Percentiles rank a stretch among this genome's conserved stretches.
These are phyloP conservation scores for Eurois occulta DNA, from an alignment of 2,888 invertebrate species.

Conservation along the genomic window DNA sequence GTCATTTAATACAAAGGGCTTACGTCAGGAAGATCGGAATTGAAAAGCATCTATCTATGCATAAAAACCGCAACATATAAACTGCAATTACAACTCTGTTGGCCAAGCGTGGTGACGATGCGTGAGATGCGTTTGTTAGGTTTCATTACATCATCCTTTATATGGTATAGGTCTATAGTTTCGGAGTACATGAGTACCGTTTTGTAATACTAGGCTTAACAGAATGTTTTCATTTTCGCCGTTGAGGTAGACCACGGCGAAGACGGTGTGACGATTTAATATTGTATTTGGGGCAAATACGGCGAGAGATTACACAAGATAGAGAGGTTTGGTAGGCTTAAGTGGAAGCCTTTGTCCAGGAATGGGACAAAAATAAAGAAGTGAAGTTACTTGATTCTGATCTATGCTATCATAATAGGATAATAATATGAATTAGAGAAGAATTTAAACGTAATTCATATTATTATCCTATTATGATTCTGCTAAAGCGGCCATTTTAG, in stretches of 20 bases:
- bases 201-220: no score
- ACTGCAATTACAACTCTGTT: not conserved
- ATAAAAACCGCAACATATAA: slow-evolving; percentile 2
- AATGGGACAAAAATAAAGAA: not conserved
- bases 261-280: not conserved
- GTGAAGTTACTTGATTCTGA: not conserved
- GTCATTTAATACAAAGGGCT: slow-evolving; percentile 2
- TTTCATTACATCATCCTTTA: not conserved
- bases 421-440: no score
- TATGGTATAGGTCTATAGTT: no score
- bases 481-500: no score
- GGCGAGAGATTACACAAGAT: not conserved
- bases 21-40: slow-evolving; percentile 14
- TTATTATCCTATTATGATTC: no score
- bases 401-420: not conserved
- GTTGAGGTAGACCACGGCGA: not conserved
- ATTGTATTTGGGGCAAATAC: not conserved
- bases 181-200: no score
- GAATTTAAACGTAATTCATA: no score
- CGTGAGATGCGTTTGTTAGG: not conserved
- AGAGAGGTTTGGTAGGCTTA: not conserved
- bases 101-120: not conserved
- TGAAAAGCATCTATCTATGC: slow-evolving; percentile 12
- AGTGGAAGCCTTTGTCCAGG: not conserved
- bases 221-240: not conserved